These are phyloP conservation scores for Lacerta bilineata DNA, from an alignment of 2,797 vertebrate genomes.

Conservation along the genomic window DNA sequence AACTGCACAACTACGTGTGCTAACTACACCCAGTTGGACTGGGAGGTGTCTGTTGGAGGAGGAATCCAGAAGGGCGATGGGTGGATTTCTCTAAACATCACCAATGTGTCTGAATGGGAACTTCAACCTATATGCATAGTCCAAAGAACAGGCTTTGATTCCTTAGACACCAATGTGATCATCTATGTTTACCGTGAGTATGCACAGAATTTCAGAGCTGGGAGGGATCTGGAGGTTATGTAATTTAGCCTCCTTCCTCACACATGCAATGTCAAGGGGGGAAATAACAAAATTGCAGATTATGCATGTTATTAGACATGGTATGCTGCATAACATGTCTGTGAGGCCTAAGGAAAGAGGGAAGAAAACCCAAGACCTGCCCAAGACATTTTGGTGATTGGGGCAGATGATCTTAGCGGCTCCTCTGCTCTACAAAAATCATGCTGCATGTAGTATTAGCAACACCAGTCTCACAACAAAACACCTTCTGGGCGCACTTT, in stretches of 20 bases:
- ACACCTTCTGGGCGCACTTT: background rate
- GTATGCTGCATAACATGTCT: no score
- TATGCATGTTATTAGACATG: no score
- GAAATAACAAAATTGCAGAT: background rate
- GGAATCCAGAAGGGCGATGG: background rate
- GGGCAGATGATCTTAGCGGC: no score
- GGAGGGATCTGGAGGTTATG: background rate
- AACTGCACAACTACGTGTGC: constrained; percentile 25
- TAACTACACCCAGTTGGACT: background rate
- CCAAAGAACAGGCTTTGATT: background rate
- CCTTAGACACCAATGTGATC: no score
- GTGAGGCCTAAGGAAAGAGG: no score
- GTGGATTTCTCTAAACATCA: constrained; percentile 2
- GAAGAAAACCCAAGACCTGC: no score
- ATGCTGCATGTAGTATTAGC: no score
- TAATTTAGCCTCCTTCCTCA: no score
- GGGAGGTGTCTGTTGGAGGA: background rate
- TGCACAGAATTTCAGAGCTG: background rate
- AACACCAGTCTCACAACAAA: no score
- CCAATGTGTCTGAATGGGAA: constrained; percentile 2
- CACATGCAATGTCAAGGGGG: background rate
- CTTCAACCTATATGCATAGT: background rate
- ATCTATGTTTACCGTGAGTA: constrained; percentile 38
- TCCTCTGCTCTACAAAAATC: no score
- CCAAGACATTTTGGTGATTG: no score